Evolutionary conservation across 2,888 invertebrate species (phyloP), one percentile per base, ranked within the genome.

Genomic region (Congeria kusceri): DNA sequence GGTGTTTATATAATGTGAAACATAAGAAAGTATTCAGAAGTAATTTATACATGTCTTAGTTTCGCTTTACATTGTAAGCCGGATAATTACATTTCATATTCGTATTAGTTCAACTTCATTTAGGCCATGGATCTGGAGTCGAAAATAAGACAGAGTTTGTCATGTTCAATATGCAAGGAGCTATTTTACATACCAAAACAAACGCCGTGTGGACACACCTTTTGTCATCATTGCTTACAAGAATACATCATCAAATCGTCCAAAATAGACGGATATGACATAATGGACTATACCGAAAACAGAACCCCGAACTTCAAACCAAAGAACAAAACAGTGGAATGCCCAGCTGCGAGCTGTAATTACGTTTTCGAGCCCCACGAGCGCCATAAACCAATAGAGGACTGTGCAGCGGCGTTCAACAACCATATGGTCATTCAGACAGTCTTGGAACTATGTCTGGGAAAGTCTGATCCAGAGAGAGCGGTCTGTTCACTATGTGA

Each of bases 141-240:
- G n/a, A n/a, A n/a, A n/a, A n/a, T n/a, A n/a, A n/a, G n/a, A n/a
- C n/a, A n/a, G n/a, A n/a, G n/a, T n/a, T n/a, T n/a, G n/a, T n/a
- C n/a, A 66, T 66, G 66, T 23, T 47, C 66, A 9, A 4, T 66
- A 29, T 66, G 66, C 57, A 23, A 29, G 39, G 56, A 32, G 2
- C 2, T 56, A 13, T 66, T 56, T 56, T 25, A 32, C 20, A 53
- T 15, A 25, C 66, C 66, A 2, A 66, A 66, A 32, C 53, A 4
- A 20, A 20, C 57, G 28, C 23, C 56, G 23, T 66, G 66, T 20
- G 66, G 66, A 56, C 66, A 66, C 28, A 56, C 32, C 20, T 25
- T 66, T 23, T 66, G 66, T 56, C 13, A 32, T 39, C 29, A 28
- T 15, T 66, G 66, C 47, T 53, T 66, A 32, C 23, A 66, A 29